Conservation (phyloP, 2,113 vertebrate species). For the Gymnogyps californianus region DNA sequence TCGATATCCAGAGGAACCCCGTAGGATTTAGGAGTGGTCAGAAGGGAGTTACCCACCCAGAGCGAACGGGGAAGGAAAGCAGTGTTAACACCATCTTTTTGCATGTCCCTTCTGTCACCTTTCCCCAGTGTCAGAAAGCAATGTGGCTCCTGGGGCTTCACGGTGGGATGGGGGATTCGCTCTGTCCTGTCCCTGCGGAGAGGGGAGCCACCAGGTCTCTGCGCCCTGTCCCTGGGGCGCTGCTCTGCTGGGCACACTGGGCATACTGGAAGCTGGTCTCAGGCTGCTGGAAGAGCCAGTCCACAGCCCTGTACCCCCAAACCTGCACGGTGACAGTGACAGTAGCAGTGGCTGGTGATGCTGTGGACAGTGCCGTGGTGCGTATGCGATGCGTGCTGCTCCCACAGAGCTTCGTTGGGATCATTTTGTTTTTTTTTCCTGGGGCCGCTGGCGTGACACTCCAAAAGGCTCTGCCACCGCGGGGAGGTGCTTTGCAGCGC, state of each 20-base stretch:
- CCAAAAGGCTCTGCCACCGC: background rate
- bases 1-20: background rate
- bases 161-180: rapidly evolving
- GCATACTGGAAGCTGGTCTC: background rate
- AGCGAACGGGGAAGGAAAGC: background rate
- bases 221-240: background rate
- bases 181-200: background rate
- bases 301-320: background rate
- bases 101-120: background rate
- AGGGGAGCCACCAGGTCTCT: background rate
- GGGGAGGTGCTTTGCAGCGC: background rate
- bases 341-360: background rate
- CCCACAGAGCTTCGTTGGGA: background rate
- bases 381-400: rapidly evolving
- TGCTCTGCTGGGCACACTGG: background rate
- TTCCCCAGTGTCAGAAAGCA: background rate
- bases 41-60: background rate
- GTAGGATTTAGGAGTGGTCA: background rate
- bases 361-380: rapidly evolving
- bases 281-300: background rate
- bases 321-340: background rate
- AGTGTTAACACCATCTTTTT: rapidly evolving
- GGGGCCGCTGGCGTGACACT: background rate
- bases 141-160: background rate
- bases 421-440: background rate